Evolutionary conservation across 2,113 vertebrate genomes (phyloP), one percentile per base, ranked within the genome.

Genomic region (Panthera tigris): DNA sequence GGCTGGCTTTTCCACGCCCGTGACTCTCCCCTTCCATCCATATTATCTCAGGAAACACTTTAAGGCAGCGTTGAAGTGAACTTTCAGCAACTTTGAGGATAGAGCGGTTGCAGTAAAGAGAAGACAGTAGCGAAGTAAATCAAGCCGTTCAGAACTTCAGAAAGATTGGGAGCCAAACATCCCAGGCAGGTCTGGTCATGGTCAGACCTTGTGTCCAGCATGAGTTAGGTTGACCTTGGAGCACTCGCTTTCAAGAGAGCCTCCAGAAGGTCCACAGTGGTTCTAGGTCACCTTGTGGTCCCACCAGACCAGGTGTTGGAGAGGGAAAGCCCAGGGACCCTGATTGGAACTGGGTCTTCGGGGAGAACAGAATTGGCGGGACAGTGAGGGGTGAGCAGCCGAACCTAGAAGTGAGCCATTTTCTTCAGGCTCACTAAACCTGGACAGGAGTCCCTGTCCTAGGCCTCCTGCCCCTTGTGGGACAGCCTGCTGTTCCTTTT

Each of bases 321-420:
- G 14, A 31, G 33, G 36, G 31, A 18, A 50, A 52, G 68, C 80
- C 33, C 52, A 15, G 5, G 39, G 71, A 4, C 39, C n/a, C 36
- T 33, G 18, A 4, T 3, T 19, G 48, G 45, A n/a, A 21, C 45
- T 21, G 39, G 63, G 48, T 15, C 68, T 92, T 1, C 1, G 12
- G 50, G 27, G 84, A 78, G 80, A 80, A 21, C n/a, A 19, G 50
- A n/a, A 3, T 5, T 45, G 80, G 5, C 5, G 11, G 68, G 79
- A 41, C 12, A 23, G 57, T 11, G 50, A 16, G 50, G 61, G 41
- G 0, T 0, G 1, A 7, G 3, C 7, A 45, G 63, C 0, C 0
- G 21, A 81, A 68, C 33, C 55, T 29, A 7, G 78, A 33, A 21
- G 39, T 3, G 45, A 73, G 12, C 7, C 52, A 5, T 21, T 71